These are phyloP conservation scores for Ceriagrion tenellum DNA, from an alignment of 2,888 invertebrate genomes.

Conservation along the genomic window DNA sequence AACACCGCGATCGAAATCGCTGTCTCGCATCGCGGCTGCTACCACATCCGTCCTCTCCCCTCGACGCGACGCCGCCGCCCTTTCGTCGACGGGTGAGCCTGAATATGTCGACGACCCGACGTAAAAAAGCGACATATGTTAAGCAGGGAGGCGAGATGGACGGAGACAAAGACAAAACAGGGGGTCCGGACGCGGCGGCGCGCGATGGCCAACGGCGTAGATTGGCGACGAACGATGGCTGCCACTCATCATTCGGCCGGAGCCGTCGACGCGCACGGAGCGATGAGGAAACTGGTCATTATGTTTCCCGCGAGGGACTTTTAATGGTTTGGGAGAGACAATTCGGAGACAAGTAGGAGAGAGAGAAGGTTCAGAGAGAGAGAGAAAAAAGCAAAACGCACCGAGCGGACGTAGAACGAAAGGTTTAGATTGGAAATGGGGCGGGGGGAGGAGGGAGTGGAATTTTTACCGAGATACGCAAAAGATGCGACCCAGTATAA, in stretches of 20 bases:
- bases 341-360: neutral
- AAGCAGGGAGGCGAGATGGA: neutral
- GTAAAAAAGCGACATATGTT: constrained; percentile 29
- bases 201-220: neutral
- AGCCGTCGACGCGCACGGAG: neutral
- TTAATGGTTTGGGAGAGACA: neutral
- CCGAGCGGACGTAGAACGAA: neutral
- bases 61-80: neutral
- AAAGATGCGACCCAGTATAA: neutral
- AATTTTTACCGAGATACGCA: neutral
- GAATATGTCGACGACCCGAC: neutral
- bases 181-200: neutral
- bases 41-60: neutral
- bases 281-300: constrained; percentile 32
- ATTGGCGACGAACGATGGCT: constrained; percentile 10
- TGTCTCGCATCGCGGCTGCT: neutral
- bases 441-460: too few species aligned
- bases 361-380: neutral
- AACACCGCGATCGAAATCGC: neutral
- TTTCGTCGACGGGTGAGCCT: neutral
- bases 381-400: too few species aligned
- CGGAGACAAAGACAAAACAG: neutral
- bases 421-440: neutral
- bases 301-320: neutral
- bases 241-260: constrained; percentile 41